These are phyloP conservation scores for Apogon hyalosoma DNA, from an alignment of 2,797 vertebrate species.

Conservation along the genomic window DNA sequence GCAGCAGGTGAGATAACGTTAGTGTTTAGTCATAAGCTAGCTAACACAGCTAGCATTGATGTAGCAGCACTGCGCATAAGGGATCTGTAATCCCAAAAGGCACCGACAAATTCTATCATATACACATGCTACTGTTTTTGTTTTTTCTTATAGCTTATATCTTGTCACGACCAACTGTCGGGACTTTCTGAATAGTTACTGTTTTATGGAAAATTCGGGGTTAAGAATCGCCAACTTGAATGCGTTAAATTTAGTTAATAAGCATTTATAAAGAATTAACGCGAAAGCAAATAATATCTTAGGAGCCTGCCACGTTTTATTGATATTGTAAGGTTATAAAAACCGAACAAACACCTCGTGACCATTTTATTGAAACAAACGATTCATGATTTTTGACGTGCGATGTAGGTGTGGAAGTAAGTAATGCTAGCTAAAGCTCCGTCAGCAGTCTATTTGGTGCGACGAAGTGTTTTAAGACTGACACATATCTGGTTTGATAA, in stretches of 20 bases:
- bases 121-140: neutral
- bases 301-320: neutral
- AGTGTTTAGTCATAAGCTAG: constrained; percentile 2
- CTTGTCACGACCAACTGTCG: neutral
- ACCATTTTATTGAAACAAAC: neutral
- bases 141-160: fast-evolving
- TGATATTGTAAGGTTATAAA: neutral
- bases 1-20: constrained; percentile 62
- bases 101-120: fast-evolving
- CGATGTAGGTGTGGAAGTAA: neutral
- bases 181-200: fast-evolving
- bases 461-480: no score
- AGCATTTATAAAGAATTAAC: no score
- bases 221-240: neutral
- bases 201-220: neutral
- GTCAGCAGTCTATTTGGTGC: neutral
- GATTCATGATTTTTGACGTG: neutral
- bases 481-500: neutral
- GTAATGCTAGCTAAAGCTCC: no score
- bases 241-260: fast-evolving
- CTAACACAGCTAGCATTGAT: constrained; percentile 26
- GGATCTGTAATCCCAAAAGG: neutral
- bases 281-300: neutral
- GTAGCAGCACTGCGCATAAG: neutral
- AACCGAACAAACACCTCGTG: neutral